A percentile compares a stretch with the other conserved stretches of the same genome.
Conservation (phyloP, 2,797 vertebrate genomes). For the Notamacropus eugenii region DNA sequence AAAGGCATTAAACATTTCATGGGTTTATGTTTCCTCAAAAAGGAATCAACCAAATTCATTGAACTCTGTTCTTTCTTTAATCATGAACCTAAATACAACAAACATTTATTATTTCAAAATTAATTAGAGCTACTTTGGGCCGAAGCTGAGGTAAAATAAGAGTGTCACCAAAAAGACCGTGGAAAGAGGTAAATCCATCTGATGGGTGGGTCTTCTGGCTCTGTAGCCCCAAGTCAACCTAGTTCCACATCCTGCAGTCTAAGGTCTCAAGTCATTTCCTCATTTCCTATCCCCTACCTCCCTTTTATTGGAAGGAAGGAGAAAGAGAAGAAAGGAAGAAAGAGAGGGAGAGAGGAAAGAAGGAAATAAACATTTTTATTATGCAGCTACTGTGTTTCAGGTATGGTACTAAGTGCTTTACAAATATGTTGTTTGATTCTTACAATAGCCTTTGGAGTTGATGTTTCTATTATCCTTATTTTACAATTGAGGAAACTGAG, state of each 20-base stretch:
- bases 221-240: fast-evolving
- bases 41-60: background rate
- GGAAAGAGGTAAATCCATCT: background rate
- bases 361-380: background rate
- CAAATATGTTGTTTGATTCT: background rate
- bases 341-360: background rate
- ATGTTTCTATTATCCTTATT: background rate
- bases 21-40: background rate
- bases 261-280: background rate
- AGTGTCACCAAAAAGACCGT: too few relatives aligned
- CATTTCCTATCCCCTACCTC: background rate
- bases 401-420: background rate
- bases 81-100: conserved; percentile 21
- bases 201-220: background rate
- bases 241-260: background rate
- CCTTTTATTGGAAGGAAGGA: background rate
- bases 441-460: background rate
- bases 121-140: conserved; percentile 31
- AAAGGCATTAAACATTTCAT: background rate
- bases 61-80: background rate
- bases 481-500: background rate
- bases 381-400: background rate
- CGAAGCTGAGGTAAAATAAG: background rate
- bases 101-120: background rate
- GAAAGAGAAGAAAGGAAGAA: background rate